Evolutionary conservation across 2,113 vertebrate genomes (phyloP), one percentile per base, ranked within the genome.

Genomic region (Girardinichthys multiradiatus): DNA sequence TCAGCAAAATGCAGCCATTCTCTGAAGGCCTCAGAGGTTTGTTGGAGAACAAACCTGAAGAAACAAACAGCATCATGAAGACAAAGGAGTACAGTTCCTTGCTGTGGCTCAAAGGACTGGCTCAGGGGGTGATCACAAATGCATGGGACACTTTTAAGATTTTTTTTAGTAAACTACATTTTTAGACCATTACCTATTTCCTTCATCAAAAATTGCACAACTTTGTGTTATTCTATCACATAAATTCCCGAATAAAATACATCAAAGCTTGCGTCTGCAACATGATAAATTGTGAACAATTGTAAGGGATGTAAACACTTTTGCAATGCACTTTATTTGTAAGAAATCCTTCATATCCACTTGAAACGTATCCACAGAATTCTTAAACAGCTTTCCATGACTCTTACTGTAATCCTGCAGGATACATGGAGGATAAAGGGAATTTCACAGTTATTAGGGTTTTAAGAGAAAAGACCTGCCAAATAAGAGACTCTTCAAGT

Each of bases 401-500:
- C 17, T 54, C 13, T 28, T 13, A 12, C 35, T 28, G 11, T 82
- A 86, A 84, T 83, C 77, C 82, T 64, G 13, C 30, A 72, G 54
- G 54, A 70, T 51, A 65, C 39, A 35, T 39, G 63, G 63, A 29
- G 64, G 74, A 51, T 60, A 58, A 74, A 69, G 24, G 31, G 67
- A 76, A 59, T 77, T 87, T 79, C 42, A 57, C 71, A 68, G 65
- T 70, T 84, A 70, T 71, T 29, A 29, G 63, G 69, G 61, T 74
- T 87, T 87, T 59, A 79, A 75, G 74, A 76, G 79, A 61, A 86
- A 80, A 70, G 57, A 77, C 79, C 35, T 29, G 54, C 79, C 79
- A 80, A 85, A 87, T 83, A 87, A 77, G 60, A 54, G 70, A 80
- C 73, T 86, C 60, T 63, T 65, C 68, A 68, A 75, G 68, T 80